phyloP scores from a whole-genome alignment of 1,140 invertebrate species.

The Zelostemma sp. region DNA sequence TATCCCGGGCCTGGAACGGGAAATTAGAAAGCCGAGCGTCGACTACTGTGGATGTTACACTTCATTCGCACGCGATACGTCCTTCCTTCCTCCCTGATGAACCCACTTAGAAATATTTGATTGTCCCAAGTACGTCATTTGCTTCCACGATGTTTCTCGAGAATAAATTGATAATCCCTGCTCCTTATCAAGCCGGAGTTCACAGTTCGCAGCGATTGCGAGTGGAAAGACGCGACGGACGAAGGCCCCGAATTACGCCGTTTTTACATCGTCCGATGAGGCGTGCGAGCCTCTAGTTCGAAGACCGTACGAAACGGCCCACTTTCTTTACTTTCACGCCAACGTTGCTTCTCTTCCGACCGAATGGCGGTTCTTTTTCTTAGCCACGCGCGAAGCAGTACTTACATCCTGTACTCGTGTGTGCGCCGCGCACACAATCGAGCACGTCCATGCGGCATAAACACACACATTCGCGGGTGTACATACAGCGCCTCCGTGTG shows the following conservation, averaged over 20 bases:
- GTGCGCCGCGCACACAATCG: background rate
- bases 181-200: too few relatives aligned
- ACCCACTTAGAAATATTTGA: background rate
- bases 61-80: constrained; percentile 11
- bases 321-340: constrained; percentile 59
- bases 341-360: constrained; percentile 9
- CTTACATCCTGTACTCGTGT: background rate
- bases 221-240: background rate
- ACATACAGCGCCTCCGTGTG: constrained; percentile 3
- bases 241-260: background rate
- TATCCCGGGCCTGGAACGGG: constrained; percentile 11
- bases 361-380: constrained; percentile 39
- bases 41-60: constrained; percentile 9
- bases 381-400: background rate
- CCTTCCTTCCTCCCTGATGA: constrained; percentile 1
- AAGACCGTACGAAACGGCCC: constrained; percentile 50
- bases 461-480: background rate
- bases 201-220: background rate
- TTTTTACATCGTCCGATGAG: background rate
- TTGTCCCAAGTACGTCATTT: constrained; percentile 1
- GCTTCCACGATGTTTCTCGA: too few relatives aligned
- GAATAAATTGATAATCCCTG: too few relatives aligned
- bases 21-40: constrained; percentile 15
- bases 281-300: constrained; percentile 28
- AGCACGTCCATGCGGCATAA: background rate